Evolutionary conservation across 2,888 invertebrate species (phyloP), one percentile per base, ranked within the genome.

Genomic region (Dione vanillae): DNA sequence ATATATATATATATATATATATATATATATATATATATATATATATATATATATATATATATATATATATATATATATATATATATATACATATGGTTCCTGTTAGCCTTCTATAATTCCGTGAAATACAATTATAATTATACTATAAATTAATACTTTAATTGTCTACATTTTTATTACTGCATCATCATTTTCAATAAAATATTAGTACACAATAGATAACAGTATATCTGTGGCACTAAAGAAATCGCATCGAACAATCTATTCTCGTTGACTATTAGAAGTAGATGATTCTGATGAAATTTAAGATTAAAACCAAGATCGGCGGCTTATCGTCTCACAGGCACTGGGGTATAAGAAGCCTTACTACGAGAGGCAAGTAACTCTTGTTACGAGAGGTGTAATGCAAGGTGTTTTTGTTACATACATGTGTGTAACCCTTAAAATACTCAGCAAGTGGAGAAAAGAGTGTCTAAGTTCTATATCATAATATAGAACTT

Each of bases 261-360:
- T 45, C 61, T 61, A 61, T 45, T 54, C 35, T 12, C 40, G 19
- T 19, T n/a, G 9, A 43, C 20, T 14, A 43, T 59, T 59, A 41
- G 12, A 41, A 59, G 47, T 43, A 27, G 27, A 27, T 3, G 27
- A 27, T 2, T 43, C 27, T 35, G 47, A 62, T 62, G 37, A 62
- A 47, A 59, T 59, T 59, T 43, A n/a, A 59, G 59, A 59, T 59
- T 43, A 43, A 43, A 43, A 43, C 59, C 27, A 27, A 59, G 59
- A 59, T 59, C 27, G 43, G n/a, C 12, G 40, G 59, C 43, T 59
- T 45, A 59, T n/a, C 14, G 59, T 59, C 20, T 45, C 59, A 27
- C n/a, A 9, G 61, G 61, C 61, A 61, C 61, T 43, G 45, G 9
- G 35, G 49, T 37, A 64, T 64, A 64, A 64, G 62, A 49, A 64